Evolutionary conservation across 2,888 invertebrate species (phyloP).

Genomic region (Netelia fuscicornis): DNA sequence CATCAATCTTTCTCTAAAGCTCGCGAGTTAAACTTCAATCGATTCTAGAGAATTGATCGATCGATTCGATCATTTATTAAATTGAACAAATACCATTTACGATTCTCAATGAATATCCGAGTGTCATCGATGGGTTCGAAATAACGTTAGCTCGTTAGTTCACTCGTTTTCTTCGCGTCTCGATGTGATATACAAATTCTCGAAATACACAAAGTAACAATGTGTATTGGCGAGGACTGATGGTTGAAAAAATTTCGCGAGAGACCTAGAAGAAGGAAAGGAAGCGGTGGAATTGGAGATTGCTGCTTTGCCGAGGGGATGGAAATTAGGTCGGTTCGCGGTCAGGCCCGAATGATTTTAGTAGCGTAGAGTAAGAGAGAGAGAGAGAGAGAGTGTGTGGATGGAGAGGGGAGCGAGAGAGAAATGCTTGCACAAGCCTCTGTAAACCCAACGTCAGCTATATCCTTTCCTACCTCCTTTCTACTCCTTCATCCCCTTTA

Average conservation of each 20-base stretch:
- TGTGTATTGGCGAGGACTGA: background rate
- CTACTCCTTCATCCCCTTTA: conserved; percentile 7
- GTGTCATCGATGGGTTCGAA: too few species aligned
- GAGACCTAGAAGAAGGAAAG: background rate
- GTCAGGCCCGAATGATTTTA: conserved; percentile 46
- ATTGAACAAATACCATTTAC: too few species aligned
- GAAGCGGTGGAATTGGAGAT: conserved; percentile 16
- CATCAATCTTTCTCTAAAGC: too few species aligned
- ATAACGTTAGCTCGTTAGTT: too few species aligned
- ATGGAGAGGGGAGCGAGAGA: background rate
- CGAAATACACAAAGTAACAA: background rate
- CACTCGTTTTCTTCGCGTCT: too few species aligned
- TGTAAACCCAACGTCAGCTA: conserved; percentile 24
- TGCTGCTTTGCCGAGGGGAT: conserved; percentile 6
- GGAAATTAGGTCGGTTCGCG: conserved; percentile 55
- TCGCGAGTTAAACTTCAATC: too few species aligned
- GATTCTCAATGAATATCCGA: too few species aligned
- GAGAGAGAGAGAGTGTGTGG: conserved; percentile 4
- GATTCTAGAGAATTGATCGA: too few species aligned
- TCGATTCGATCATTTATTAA: too few species aligned
- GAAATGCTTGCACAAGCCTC: conserved; percentile 1
- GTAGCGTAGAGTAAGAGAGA: conserved; percentile 16
- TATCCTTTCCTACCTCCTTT: conserved; percentile 6
- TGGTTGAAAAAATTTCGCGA: background rate
- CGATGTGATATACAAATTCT: too few species aligned